phyloP scores from a whole-genome alignment of 1,140 invertebrate genomes.

The Hylyphantes graminicola region DNA sequence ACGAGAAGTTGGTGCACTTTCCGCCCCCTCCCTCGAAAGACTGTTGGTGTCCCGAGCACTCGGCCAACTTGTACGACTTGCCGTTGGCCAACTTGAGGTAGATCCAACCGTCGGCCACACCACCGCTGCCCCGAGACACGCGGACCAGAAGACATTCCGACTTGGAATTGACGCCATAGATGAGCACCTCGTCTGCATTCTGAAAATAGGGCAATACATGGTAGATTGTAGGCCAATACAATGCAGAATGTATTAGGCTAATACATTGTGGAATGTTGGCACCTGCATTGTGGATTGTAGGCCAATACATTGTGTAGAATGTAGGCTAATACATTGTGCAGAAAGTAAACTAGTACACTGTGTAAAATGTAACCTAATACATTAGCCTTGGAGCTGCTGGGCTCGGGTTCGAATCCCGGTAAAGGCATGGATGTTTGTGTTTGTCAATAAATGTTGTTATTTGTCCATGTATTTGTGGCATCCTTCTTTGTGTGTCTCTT shows the following conservation, averaged over 20 bases:
- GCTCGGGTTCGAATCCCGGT: not conserved
- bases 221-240: not conserved
- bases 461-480: no score
- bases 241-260: no score
- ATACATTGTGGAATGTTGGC: no score
- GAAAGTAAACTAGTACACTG: no score
- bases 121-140: not conserved
- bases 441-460: no score
- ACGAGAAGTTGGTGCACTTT: not conserved
- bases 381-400: no score
- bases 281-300: no score
- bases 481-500: no score
- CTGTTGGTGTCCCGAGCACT: slow-evolving; percentile 7
- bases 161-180: slow-evolving; percentile 49
- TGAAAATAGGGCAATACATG: not conserved
- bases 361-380: no score
- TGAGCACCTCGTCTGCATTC: slow-evolving; percentile 28
- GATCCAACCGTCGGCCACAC: slow-evolving; percentile 26
- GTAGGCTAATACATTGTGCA: no score
- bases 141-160: slow-evolving; percentile 31
- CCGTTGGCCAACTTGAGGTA: slow-evolving; percentile 42
- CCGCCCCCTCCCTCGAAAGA: not conserved
- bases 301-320: no score
- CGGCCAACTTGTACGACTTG: slow-evolving; percentile 8
- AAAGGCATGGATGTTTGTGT: no score